Evolutionary conservation across 2,888 invertebrate species (phyloP), one percentile per base, ranked within the genome.

Genomic region (Lepidocyrtoides sp.): DNA sequence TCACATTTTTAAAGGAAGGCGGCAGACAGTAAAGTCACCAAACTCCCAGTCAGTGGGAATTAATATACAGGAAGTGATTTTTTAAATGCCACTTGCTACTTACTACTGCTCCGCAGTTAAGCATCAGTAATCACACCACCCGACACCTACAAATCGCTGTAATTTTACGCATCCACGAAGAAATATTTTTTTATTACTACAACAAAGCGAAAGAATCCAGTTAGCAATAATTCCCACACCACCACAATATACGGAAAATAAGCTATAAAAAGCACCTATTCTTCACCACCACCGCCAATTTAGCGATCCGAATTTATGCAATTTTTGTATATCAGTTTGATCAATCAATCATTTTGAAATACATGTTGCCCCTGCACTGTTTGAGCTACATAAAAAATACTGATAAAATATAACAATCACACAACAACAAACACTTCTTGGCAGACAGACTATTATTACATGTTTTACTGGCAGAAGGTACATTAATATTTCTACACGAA

Each of bases 1-100:
- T 14, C 14, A 14, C 66, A 29, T 66, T n/a, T 66, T 32, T 4
- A 32, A 8, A n/a, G 29, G 32, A 66, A 66, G 63, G 66, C 66
- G 66, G 29, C 29, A 66, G 29, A 23, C 36, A 69, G 36, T 69
- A 69, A 44, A 72, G 72, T 72, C 72, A 44, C 72, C 72, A 72
- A 72, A 44, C 48, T 44, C 26, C 4, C 17, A 2, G 3, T 2
- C 2, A 8, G 14, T 5, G 17, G n/a, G 36, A 20, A 69, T 69
- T n/a, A 51, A 54, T 17, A 72, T 44, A 2, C 36, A 51, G 79
- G 54, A 79, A 79, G 79, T 32, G 17, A 51, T 51, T 77, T 77
- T 29, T 54, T 26, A 51, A n/a, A 2, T 44, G 1, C 5, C 14
- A 41, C 8, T 20, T 36, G 72, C 17, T 41, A 36, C 17, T 54